Percentiles rank a stretch among this genome's conserved stretches.
Conservation (phyloP, 1,140 invertebrate species). For the Meteorus sp. region DNA sequence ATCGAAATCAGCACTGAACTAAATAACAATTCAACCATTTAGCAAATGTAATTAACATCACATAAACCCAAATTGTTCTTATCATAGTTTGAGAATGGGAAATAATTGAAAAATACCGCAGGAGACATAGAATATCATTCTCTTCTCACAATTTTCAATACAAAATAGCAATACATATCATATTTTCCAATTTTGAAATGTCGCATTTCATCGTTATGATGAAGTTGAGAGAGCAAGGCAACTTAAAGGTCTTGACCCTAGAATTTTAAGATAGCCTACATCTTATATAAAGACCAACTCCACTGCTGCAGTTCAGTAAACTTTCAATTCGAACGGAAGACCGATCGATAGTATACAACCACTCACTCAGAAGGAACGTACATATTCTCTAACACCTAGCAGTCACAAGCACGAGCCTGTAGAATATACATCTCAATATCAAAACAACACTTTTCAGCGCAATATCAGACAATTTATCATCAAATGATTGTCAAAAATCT, state of each 20-base stretch:
- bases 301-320: constrained; percentile 33
- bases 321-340: constrained; percentile 24
- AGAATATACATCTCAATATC: background rate
- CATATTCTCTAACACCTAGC: background rate
- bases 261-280: constrained; percentile 20
- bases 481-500: constrained; percentile 29
- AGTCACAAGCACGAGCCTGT: background rate
- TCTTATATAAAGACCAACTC: constrained; percentile 34
- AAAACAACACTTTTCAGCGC: background rate
- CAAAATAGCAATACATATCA: background rate
- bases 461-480: background rate
- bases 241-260: constrained; percentile 31
- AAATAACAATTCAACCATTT: too few relatives aligned
- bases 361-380: background rate
- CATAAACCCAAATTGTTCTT: too few relatives aligned
- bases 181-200: background rate
- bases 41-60: too few relatives aligned
- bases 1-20: too few relatives aligned
- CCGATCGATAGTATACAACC: constrained; percentile 23
- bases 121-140: too few relatives aligned
- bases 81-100: too few relatives aligned
- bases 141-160: too few relatives aligned
- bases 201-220: too few relatives aligned
- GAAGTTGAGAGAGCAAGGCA: background rate
- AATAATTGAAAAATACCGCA: too few relatives aligned